Base-by-base conservation (phyloP, 2,113 vertebrate species). In the Proteles cristata region DNA sequence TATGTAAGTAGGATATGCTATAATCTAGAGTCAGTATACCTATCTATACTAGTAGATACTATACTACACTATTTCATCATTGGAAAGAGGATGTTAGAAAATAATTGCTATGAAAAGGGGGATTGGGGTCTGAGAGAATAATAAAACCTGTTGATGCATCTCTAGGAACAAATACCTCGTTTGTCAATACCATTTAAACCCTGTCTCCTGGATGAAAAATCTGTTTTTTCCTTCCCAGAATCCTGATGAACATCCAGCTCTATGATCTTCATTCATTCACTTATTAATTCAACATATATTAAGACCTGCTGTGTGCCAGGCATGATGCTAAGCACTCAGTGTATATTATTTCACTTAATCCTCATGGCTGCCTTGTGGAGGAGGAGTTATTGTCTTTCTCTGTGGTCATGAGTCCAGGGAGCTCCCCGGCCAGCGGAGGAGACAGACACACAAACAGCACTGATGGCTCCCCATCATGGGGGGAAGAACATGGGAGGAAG, bases 71-170 rank as follows among this genome's bases (percentile, higher is more conserved):
- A 23, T 89, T 92, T 97, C 50, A 39, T 82, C 35, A 10, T 2
- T n/a, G 48, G 83, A 94, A 92, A 79, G 26, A 55, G 28, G 35
- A 17, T 87, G n/a, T 90, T 95, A 43, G 14, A 91, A 94, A 93
- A 66, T 80, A 92, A 85, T 82, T 89, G 53, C 77, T 61, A 4
- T 53, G n/a, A 14, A 94, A 91, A 73, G 33, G 80, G 31, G 14
- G 53, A 28, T 87, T 86, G 61, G 73, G 69, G 33, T 39, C 80
- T 84, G 45, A 79, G 74, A 69, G 68, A 43, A 61, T n/a, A 87
- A 39, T 14, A 76, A n/a, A 65, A 55, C 31, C 83, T 88, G 15
- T 31, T 77, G 35, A 16, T 2, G 79, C 12, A 66, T 5, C 28
- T 66, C 28, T 3, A 23, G 79, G 79, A n/a, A 17, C 19, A 39